Evolutionary conservation across 2,888 invertebrate species (phyloP).

Genomic region (Copidosoma aretas): DNA sequence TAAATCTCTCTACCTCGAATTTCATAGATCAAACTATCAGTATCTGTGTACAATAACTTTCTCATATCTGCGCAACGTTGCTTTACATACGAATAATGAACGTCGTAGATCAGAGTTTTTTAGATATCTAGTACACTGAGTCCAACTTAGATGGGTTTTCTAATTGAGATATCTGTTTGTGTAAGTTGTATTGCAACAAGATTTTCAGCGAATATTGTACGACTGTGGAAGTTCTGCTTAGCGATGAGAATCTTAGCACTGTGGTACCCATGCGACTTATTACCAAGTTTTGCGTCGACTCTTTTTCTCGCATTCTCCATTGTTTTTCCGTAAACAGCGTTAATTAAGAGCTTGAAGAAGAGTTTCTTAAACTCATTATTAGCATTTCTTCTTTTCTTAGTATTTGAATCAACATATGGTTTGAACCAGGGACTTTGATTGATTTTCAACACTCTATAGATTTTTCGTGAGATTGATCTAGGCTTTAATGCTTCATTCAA

Average conservation of each 20-base stretch:
- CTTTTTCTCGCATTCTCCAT: not conserved
- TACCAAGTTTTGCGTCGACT: not conserved
- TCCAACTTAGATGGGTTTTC: slow-evolving; percentile 51
- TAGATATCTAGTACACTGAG: slow-evolving; percentile 50
- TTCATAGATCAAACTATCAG: no score
- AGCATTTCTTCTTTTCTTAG: slow-evolving; percentile 33
- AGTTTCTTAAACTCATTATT: not conserved
- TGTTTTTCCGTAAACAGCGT: not conserved
- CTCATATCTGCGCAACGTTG: not conserved
- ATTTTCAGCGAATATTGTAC: not conserved
- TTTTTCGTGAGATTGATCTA: slow-evolving; percentile 45
- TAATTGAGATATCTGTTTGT: slow-evolving; percentile 39
- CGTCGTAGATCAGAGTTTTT: slow-evolving; percentile 52
- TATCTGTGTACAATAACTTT: not conserved
- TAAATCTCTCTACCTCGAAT: slow-evolving; percentile 50
- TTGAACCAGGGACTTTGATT: slow-evolving; percentile 49
- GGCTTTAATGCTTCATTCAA: slow-evolving; percentile 48
- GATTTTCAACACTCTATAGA: slow-evolving; percentile 52
- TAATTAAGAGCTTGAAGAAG: not conserved
- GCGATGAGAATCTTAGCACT: not conserved
- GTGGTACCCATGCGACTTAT: not conserved
- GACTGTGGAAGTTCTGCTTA: not conserved
- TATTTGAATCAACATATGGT: slow-evolving; percentile 42
- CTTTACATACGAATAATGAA: slow-evolving; percentile 45
- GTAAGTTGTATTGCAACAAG: not conserved